Conservation (phyloP, 2,113 vertebrate genomes). For the Pyrgilauda ruficollis region DNA sequence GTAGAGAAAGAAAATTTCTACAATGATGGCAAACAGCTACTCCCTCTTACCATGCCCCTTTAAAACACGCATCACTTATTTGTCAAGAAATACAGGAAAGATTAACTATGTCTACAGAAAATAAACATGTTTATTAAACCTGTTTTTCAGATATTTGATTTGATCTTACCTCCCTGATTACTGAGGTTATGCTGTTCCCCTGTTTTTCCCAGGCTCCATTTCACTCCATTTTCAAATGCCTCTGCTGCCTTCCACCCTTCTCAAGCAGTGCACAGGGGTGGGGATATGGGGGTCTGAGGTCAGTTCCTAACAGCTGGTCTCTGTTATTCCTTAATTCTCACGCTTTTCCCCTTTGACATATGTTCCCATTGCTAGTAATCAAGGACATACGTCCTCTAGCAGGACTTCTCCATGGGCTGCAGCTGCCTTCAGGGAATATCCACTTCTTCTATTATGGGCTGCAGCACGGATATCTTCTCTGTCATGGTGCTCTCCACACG, state of each 20-base stretch:
- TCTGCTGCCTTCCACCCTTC: background rate
- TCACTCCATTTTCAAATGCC: background rate
- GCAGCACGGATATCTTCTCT: fast-evolving
- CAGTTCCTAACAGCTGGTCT: background rate
- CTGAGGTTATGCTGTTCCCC: background rate
- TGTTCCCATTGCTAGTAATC: background rate
- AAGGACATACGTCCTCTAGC: background rate
- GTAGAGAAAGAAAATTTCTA: background rate
- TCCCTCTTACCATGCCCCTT: background rate
- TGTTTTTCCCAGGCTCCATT: background rate
- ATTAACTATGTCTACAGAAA: background rate
- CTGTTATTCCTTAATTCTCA: background rate
- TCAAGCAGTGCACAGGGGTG: background rate
- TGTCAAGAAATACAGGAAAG: background rate
- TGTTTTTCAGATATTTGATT: background rate
- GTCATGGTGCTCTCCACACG: no score
- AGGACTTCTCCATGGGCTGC: background rate
- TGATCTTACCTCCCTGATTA: background rate
- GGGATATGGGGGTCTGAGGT: fast-evolving
- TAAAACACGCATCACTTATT: background rate
- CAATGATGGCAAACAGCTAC: background rate
- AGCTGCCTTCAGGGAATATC: background rate
- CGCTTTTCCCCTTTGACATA: background rate
- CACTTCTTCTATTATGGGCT: background rate
- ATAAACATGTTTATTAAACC: background rate